Evolutionary conservation across 2,113 vertebrate genomes (phyloP).

Genomic region (Lepisosteus oculatus): DNA sequence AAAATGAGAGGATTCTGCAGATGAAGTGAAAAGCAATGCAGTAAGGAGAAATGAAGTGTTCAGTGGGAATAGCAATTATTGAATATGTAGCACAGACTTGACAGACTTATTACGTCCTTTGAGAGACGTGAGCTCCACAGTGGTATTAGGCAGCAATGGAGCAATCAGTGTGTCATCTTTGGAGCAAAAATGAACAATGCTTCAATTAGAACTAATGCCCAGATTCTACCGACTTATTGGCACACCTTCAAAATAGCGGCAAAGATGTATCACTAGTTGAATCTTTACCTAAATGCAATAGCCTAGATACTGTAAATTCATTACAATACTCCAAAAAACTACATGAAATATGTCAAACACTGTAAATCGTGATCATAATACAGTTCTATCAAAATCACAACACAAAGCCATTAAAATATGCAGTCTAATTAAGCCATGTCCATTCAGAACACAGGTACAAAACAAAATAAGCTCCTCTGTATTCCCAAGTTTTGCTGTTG

Average conservation of each 20-base stretch:
- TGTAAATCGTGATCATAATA: not conserved
- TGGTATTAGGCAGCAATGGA: not conserved
- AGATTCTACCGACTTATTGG: not conserved
- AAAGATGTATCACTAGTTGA: too few species aligned
- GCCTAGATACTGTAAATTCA: not conserved
- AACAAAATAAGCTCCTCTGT: too few species aligned
- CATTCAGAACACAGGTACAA: too few species aligned
- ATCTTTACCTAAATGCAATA: too few species aligned
- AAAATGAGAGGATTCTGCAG: slow-evolving; percentile 5
- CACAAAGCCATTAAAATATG: not conserved
- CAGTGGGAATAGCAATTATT: slow-evolving; percentile 3
- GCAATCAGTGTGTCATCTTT: not conserved
- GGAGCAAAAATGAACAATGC: not conserved
- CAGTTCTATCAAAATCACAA: not conserved
- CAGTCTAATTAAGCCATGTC: too few species aligned
- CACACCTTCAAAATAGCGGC: not conserved
- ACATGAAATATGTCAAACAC: not conserved
- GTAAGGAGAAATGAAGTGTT: not conserved
- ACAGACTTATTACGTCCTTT: slow-evolving; percentile 1
- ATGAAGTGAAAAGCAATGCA: not conserved
- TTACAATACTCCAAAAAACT: not conserved
- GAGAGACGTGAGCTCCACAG: not conserved
- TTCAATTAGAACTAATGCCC: slow-evolving; percentile 13
- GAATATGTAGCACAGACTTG: not conserved
- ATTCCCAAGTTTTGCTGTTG: too few species aligned